Conservation (phyloP, 64 coral and sea anemone species). For the Montipora cactus region DNA sequence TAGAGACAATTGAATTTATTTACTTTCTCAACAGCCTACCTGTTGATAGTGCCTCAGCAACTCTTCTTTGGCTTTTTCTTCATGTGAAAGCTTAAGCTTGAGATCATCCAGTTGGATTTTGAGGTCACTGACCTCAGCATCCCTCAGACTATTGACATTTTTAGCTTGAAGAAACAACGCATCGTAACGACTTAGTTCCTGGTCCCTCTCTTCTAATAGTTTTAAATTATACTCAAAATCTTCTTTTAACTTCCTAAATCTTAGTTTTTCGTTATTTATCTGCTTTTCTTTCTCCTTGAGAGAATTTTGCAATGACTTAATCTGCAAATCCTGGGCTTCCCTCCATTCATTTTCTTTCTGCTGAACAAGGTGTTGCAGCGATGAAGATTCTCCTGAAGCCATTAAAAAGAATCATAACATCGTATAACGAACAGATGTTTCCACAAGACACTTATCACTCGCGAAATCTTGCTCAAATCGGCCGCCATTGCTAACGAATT, state of each 20-base stretch:
- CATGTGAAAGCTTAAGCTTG: constrained; percentile 71
- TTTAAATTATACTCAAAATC: constrained; percentile 98
- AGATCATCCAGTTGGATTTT: constrained; percentile 95
- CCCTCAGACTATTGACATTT: constrained; percentile 63
- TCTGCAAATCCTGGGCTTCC: constrained; percentile 78
- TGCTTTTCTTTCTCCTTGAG: constrained; percentile 82
- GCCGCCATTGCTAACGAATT: too few relatives aligned
- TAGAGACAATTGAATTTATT: too few relatives aligned
- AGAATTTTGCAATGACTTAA: constrained; percentile 73
- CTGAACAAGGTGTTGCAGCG: constrained; percentile 78
- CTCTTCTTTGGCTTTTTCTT: constrained; percentile 85
- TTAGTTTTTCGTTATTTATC: constrained; percentile 73
- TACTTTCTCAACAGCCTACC: constrained; percentile 8
- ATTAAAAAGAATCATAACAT: not conserved
- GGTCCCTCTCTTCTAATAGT: constrained; percentile 85
- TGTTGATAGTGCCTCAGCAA: constrained; percentile 93
- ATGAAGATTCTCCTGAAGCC: not conserved
- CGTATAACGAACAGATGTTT: not conserved
- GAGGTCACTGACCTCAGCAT: constrained; percentile 92
- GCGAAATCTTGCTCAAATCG: too few relatives aligned
- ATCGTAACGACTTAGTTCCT: constrained; percentile 91
- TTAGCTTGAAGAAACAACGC: constrained; percentile 76
- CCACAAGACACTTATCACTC: too few relatives aligned
- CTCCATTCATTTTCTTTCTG: constrained; percentile 99
- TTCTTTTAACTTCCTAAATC: constrained; percentile 93